A percentile compares a stretch with the other conserved stretches of the same genome.
Evolutionary conservation across 2,888 invertebrate species (phyloP).

Genomic region (Anorthoa munda): DNA sequence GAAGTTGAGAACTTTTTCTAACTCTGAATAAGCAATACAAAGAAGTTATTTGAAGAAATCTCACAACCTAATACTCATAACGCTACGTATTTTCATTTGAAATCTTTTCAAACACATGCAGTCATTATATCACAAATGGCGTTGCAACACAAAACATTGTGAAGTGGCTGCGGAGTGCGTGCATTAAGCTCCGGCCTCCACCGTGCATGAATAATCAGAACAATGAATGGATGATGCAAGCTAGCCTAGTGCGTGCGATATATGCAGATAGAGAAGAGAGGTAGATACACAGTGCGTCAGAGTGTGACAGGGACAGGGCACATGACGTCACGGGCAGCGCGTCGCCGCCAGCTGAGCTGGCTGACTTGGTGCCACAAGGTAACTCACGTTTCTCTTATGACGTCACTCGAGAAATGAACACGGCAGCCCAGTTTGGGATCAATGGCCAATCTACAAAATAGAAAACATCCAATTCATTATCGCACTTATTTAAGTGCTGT

Average conservation of each 20-base stretch:
- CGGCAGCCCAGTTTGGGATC: slow-evolving; percentile 90
- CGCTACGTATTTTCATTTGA: slow-evolving; percentile 14
- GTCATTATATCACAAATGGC: slow-evolving; percentile 38
- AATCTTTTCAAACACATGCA: slow-evolving; percentile 40
- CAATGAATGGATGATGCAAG: slow-evolving; percentile 58
- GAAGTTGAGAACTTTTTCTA: neutral
- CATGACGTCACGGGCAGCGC: slow-evolving; percentile 78
- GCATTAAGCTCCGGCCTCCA: slow-evolving; percentile 46
- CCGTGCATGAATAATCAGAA: slow-evolving; percentile 52
- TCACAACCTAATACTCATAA: slow-evolving; percentile 9
- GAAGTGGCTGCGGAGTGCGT: slow-evolving; percentile 35
- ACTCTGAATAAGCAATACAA: neutral
- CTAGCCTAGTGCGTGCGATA: slow-evolving; percentile 45
- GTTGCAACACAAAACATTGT: slow-evolving; percentile 49
- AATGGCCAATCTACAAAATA: slow-evolving; percentile 91
- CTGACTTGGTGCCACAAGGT: slow-evolving; percentile 64
- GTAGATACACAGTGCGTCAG: slow-evolving; percentile 25
- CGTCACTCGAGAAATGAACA: slow-evolving; percentile 90
- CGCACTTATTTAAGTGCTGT: slow-evolving; percentile 60
- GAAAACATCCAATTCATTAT: slow-evolving; percentile 83
- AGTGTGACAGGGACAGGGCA: slow-evolving; percentile 65
- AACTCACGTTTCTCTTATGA: slow-evolving; percentile 90
- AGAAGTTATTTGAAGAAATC: slow-evolving; percentile 18
- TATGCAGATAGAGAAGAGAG: slow-evolving; percentile 32
- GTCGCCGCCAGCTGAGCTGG: slow-evolving; percentile 73